Percentiles rank a stretch among this genome's conserved stretches.
Conservation (phyloP, 1,140 invertebrate genomes). For the Cotesia typhae region DNA sequence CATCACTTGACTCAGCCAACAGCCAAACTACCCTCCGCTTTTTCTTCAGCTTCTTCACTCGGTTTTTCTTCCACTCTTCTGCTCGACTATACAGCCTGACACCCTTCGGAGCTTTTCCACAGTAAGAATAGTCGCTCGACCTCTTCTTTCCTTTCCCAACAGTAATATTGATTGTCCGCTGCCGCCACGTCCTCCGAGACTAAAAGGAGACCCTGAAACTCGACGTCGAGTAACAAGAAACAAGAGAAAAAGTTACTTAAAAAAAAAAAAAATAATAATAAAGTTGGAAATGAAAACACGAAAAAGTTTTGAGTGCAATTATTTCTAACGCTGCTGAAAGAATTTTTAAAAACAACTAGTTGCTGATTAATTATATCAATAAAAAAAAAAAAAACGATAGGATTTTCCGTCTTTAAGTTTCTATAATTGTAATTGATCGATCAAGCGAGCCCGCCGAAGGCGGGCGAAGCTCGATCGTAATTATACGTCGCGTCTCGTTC, state of each 20-base stretch:
- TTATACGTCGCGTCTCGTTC: no score
- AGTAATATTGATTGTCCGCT: slow-evolving; percentile 59
- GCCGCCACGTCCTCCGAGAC: slow-evolving; percentile 40
- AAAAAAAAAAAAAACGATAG: no score
- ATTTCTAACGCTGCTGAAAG: slow-evolving; percentile 9
- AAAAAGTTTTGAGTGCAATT: slow-evolving; percentile 15
- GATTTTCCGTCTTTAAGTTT: no score
- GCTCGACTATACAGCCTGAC: slow-evolving; percentile 10
- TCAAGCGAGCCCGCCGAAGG: no score
- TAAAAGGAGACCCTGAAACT: slow-evolving; percentile 40
- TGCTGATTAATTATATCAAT: background rate
- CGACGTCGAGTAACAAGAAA: slow-evolving; percentile 38
- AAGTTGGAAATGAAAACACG: slow-evolving; percentile 20
- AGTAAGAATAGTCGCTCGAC: slow-evolving; percentile 3
- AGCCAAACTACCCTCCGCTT: slow-evolving; percentile 36
- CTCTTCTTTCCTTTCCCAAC: slow-evolving; percentile 40
- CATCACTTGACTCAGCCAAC: slow-evolving; percentile 18
- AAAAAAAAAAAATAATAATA: slow-evolving; percentile 22
- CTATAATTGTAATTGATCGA: no score
- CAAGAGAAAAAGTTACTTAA: slow-evolving; percentile 29
- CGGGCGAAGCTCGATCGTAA: no score
- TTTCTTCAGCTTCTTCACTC: slow-evolving; percentile 26
- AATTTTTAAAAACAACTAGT: background rate
- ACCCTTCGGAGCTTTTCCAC: slow-evolving; percentile 31
- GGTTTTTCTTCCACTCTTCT: slow-evolving; percentile 30